phyloP scores from a whole-genome alignment of 2,888 invertebrate species.

The Eupithecia dodoneata region DNA sequence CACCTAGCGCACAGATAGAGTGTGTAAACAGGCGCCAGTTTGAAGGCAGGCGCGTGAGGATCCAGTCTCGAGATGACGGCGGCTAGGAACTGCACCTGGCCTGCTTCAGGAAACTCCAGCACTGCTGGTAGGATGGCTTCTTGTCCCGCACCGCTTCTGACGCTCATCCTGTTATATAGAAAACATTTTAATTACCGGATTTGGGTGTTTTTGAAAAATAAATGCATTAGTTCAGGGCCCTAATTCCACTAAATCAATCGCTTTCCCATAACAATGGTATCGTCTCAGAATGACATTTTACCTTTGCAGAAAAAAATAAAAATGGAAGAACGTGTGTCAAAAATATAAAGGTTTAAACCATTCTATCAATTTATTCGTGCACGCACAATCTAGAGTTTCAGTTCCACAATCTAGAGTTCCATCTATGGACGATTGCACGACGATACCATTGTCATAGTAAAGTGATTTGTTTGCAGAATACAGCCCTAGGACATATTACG shows the following conservation, averaged over 20 bases:
- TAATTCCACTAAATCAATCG: too few species aligned
- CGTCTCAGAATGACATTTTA: too few species aligned
- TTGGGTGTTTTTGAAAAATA: neutral
- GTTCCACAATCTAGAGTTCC: too few species aligned
- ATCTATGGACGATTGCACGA: too few species aligned
- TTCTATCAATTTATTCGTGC: too few species aligned
- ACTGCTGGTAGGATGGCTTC: conserved; percentile 7
- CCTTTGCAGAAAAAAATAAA: too few species aligned
- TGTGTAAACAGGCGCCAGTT: conserved; percentile 98
- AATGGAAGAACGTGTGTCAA: too few species aligned
- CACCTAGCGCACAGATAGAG: conserved; percentile 96
- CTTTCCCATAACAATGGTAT: too few species aligned
- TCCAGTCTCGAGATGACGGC: conserved; percentile 95
- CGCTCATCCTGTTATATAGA: conserved; percentile 56
- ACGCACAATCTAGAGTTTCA: too few species aligned
- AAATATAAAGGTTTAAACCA: too few species aligned
- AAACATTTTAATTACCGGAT: neutral
- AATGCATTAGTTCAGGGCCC: conserved; percentile 3
- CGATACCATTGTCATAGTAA: too few species aligned
- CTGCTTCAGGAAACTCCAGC: conserved; percentile 86
- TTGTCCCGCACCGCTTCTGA: conserved; percentile 84
- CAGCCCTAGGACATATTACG: neutral
- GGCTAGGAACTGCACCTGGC: conserved; percentile 95
- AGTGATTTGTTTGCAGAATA: too few species aligned
- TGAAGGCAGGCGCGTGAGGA: conserved; percentile 95